Base-by-base conservation (phyloP, 2,888 invertebrate genomes). In the Dicyrtoma fusca region DNA sequence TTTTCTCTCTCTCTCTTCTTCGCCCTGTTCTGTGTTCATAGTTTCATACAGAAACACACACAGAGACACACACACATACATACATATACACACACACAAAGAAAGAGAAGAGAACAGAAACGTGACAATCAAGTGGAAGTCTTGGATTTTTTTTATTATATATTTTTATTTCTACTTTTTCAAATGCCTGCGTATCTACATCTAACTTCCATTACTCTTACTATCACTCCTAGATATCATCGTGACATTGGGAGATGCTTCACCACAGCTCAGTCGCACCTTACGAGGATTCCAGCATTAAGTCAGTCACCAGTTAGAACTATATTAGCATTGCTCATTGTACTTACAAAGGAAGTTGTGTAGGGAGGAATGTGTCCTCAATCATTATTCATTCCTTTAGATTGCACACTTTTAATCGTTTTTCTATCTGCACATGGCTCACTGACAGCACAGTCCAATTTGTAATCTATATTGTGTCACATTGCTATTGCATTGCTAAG, bases 91-190 rank as follows among this genome's bases (percentile, higher is more conserved):
- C n/a, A 57, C 21, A 55, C 53, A 66, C 53, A 19, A 19, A 53
- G 65, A 42, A 14, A 66, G 57, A 45, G 42, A 17, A 66, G 57
- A 45, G 42, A 42, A 51, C 17, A 51, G 53, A 65, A 65, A 63
- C 51, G 65, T 65, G 65, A 65, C 65, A 65, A 51, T 65, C 65
- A 51, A 65, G 65, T 65, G 51, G 49, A 65, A 65, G 51, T 65
- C 51, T 51, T 49, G 51, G 65, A 65, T 63, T 63, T 63, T 62
- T 47, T 63, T 23, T 42, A 19, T 21, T 45, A 45, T 21, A 6
- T 5, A 34, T 21, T 63, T 45, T 23, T 42, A 62, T 26, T 44
- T 62, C 21, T 55, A 6, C 49, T 49, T 49, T 17, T 14, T 49
- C 49, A 17, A n/a, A 49, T 49, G 14, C 49, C 13, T 13, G 4